These are phyloP conservation scores for Theocolax elegans DNA, from an alignment of 1,140 invertebrate species.

Conservation along the genomic window DNA sequence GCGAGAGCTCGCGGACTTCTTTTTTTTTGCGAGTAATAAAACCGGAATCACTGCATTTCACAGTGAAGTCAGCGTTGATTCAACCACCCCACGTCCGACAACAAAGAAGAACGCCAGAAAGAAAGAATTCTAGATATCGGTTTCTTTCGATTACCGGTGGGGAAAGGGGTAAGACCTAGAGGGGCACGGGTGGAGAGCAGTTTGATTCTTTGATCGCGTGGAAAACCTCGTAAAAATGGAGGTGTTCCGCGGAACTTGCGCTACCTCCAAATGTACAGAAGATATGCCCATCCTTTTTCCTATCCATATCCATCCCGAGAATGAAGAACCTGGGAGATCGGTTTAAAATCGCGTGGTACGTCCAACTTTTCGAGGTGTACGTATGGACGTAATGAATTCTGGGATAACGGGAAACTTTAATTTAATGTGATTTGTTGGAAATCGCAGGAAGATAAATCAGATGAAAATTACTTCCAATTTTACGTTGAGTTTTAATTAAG, in stretches of 20 bases:
- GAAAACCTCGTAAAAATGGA: slow-evolving; percentile 39
- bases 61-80: slow-evolving; percentile 28
- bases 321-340: neutral
- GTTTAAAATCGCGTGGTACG: neutral
- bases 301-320: slow-evolving; percentile 20
- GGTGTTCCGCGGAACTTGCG: no score
- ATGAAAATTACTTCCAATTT: no score
- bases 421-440: no score
- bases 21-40: slow-evolving; percentile 25
- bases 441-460: no score
- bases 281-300: slow-evolving; percentile 15
- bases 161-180: neutral
- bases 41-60: slow-evolving; percentile 30
- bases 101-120: neutral
- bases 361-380: neutral
- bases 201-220: slow-evolving; percentile 15
- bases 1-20: neutral
- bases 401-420: no score
- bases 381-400: neutral
- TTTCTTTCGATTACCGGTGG: no score
- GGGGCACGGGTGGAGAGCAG: neutral
- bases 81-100: neutral
- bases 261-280: no score
- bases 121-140: no score
- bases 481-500: no score